phyloP scores from a whole-genome alignment of 2,888 invertebrate species.

The Zelleria hepariella region DNA sequence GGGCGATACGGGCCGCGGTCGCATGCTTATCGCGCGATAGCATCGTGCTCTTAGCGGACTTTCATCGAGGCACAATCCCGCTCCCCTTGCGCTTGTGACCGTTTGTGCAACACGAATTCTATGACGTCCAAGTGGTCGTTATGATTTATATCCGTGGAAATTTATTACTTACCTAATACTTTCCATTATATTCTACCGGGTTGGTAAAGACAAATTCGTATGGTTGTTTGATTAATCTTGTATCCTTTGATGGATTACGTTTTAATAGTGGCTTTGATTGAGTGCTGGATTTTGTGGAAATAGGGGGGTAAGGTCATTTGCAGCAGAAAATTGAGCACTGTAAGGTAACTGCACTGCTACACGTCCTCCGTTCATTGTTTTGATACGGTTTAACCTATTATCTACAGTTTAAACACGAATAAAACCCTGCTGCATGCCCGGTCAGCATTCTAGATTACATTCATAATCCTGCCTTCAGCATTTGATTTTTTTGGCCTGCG shows the following conservation, averaged over 20 bases:
- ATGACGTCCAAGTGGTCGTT: constrained; percentile 40
- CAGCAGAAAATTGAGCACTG: no score
- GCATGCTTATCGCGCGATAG: constrained; percentile 57
- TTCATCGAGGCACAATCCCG: constrained; percentile 52
- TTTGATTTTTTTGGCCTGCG: no score
- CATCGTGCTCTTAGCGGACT: constrained; percentile 63
- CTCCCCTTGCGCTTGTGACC: constrained; percentile 32
- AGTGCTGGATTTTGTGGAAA: neutral
- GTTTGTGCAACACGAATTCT: constrained; percentile 55
- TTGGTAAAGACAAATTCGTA: constrained; percentile 35
- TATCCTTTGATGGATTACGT: constrained; percentile 6
- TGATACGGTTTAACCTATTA: no score
- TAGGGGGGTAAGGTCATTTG: no score
- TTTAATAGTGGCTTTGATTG: constrained; percentile 2
- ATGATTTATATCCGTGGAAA: constrained; percentile 52
- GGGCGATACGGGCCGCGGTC: constrained; percentile 69
- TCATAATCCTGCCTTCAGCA: no score
- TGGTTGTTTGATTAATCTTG: constrained; percentile 5
- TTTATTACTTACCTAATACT: constrained; percentile 22
- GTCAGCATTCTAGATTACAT: no score
- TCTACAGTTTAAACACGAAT: no score
- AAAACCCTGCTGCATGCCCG: no score
- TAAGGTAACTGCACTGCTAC: no score
- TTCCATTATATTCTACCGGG: constrained; percentile 13
- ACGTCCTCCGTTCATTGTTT: no score